Base-by-base conservation (phyloP, 1,140 invertebrate species). In the Oncopodura yosiiana region DNA sequence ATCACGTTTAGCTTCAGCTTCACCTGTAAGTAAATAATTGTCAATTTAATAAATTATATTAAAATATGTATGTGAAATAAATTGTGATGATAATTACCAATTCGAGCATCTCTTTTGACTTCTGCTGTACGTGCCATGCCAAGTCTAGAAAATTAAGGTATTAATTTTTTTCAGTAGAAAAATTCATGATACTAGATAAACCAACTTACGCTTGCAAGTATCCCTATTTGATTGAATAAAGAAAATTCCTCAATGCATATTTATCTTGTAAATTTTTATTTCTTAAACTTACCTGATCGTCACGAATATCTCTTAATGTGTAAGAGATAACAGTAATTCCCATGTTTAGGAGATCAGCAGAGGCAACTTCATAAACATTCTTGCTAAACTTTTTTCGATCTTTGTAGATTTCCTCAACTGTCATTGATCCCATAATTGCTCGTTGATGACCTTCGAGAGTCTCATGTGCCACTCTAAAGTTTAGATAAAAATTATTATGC, bases 351-450 rank as follows among this genome's bases (percentile, higher is more conserved):
- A 97, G 75, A 75, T 96, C 93, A 4, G 2, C 16, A 38, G 16
- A 8, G 32, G 24, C 44, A 34, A 6, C 6, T 6, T 6, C 12
- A 8, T 46, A 6, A 46, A 45, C 21, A 3, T 45, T 45, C 71
- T 94, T 94, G 60, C 91, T 94, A 73, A 98, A 98, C 73, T 97
- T 97, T 74, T 98, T 96, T 42, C 94, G 80, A 69, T 97, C 94
- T 72, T 96, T 96, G 72, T 97, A 98, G 68, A 98, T 97, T 76
- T 97, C 94, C 77, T 96, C 93, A 11, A 98, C 93, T 30, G 92
- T 95, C 93, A 97, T 97, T 58, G 89, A 92, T 8, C 94, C 94
- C 93, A 98, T 98, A 54, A 97, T 97, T 55, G 93, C 93, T 62
- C 94, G 75, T 73, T 98, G 94, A 71, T 98, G 94, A 59, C 94